Percentiles rank a stretch among this genome's conserved stretches.
Conservation (phyloP, 2,113 vertebrate genomes). For the Oryzias javanicus region DNA sequence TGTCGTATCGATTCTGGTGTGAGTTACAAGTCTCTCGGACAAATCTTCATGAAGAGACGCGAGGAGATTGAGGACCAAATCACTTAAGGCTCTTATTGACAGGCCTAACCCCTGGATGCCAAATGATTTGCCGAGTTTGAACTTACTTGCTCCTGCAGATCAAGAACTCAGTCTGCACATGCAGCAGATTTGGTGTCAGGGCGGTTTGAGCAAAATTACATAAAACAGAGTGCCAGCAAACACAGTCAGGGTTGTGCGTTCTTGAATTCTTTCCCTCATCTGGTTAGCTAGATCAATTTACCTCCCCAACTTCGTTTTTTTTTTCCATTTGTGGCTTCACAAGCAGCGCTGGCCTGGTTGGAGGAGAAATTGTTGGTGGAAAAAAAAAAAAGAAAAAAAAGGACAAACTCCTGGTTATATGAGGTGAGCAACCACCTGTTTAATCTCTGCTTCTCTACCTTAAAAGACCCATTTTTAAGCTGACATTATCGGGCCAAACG, state of each 20-base stretch:
- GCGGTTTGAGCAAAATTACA: conserved; percentile 51
- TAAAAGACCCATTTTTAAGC: conserved; percentile 22
- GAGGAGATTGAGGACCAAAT: conserved; percentile 47
- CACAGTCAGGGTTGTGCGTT: conserved; percentile 42
- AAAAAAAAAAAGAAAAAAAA: conserved; percentile 42
- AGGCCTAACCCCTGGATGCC: conserved; percentile 14
- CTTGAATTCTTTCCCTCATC: conserved; percentile 59
- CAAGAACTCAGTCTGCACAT: conserved; percentile 38
- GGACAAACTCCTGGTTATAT: conserved; percentile 19
- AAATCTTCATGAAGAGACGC: conserved; percentile 58
- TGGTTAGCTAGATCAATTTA: conserved; percentile 51
- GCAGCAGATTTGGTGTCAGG: conserved; percentile 60
- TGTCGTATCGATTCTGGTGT: conserved; percentile 73
- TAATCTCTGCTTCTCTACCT: conserved; percentile 33
- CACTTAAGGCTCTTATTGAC: conserved; percentile 60
- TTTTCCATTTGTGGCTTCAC: conserved; percentile 47
- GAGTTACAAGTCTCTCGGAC: conserved; percentile 57
- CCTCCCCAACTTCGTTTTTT: conserved; percentile 52
- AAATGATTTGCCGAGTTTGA: conserved; percentile 41
- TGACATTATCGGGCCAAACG: not conserved
- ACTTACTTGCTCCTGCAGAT: conserved; percentile 42
- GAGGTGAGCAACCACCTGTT: conserved; percentile 16
- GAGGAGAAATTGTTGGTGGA: conserved; percentile 18
- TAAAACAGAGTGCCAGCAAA: conserved; percentile 38
- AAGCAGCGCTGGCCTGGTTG: conserved; percentile 12